phyloP scores from a whole-genome alignment of 2,797 vertebrate genomes.

The Parotocinclus haroldoi region DNA sequence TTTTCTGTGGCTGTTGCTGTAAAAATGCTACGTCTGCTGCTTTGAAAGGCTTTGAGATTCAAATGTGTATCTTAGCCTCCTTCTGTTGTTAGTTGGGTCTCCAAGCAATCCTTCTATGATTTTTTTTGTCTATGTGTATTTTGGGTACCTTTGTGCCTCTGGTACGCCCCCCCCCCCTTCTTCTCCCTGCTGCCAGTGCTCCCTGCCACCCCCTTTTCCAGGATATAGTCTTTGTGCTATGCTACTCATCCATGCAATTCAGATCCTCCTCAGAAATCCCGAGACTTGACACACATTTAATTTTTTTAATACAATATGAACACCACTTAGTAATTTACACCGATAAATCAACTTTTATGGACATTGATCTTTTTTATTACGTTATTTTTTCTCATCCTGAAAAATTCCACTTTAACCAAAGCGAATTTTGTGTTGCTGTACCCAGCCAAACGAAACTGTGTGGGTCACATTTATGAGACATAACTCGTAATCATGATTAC shows the following conservation, averaged over 20 bases:
- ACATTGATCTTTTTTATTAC: no score
- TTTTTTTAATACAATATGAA: no score
- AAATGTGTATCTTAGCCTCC: neutral
- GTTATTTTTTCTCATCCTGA: no score
- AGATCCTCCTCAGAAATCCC: slow-evolving; percentile 57
- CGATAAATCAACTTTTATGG: no score
- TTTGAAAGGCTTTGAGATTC: neutral
- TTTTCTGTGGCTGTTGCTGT: neutral
- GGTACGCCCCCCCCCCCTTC: neutral
- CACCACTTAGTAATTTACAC: no score
- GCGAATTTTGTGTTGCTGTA: no score
- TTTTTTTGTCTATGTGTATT: neutral
- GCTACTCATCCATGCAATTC: slow-evolving; percentile 70
- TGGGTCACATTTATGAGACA: no score
- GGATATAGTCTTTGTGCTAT: slow-evolving; percentile 75
- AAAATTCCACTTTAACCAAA: no score
- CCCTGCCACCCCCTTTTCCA: slow-evolving; percentile 55
- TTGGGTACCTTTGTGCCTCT: slow-evolving; percentile 6
- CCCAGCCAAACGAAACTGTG: no score
- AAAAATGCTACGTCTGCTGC: neutral
- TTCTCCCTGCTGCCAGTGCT: neutral
- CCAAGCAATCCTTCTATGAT: slow-evolving; percentile 7
- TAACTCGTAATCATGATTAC: no score
- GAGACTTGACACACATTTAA: no score
- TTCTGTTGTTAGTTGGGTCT: slow-evolving; percentile 3